Evolutionary conservation across 2,113 vertebrate genomes (phyloP).

Genomic region (Platichthys flesus): DNA sequence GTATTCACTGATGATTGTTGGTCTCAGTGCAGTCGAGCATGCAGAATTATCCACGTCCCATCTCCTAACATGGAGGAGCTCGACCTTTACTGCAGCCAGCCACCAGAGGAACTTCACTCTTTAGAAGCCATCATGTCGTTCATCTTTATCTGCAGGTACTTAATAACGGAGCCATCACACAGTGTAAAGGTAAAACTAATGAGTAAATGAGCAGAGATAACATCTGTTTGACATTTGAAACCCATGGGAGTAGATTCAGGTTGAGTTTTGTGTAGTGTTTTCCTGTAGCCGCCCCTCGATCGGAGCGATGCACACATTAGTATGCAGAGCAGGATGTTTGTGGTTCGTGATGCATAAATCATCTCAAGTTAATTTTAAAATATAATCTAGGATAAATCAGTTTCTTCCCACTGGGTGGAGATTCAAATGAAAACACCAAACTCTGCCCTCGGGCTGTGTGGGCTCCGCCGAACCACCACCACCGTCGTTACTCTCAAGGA

Average conservation of each 20-base stretch:
- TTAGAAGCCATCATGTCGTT: too few relatives aligned
- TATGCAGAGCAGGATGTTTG: background rate
- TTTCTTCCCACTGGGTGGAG: constrained; percentile 3
- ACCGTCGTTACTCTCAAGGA: background rate
- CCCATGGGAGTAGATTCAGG: too few relatives aligned
- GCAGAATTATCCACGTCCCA: too few relatives aligned
- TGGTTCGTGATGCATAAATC: background rate
- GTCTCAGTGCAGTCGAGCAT: too few relatives aligned
- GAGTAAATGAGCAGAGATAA: too few relatives aligned
- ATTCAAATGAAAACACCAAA: background rate
- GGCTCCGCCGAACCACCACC: background rate
- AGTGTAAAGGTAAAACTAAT: too few relatives aligned
- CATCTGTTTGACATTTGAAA: background rate
- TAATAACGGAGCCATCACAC: too few relatives aligned
- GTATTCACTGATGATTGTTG: too few relatives aligned
- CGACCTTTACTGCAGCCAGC: too few relatives aligned
- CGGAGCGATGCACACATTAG: constrained; percentile 9
- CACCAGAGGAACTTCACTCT: too few relatives aligned
- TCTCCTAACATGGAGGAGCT: too few relatives aligned
- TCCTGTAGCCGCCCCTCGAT: background rate
- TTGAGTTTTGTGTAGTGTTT: background rate
- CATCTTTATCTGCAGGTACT: too few relatives aligned
- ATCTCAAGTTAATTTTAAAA: background rate
- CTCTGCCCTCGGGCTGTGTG: constrained; percentile 7
- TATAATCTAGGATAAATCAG: constrained; percentile 9